Base-by-base conservation (phyloP, 2,888 invertebrate species). In the Chironomus tentans region DNA sequence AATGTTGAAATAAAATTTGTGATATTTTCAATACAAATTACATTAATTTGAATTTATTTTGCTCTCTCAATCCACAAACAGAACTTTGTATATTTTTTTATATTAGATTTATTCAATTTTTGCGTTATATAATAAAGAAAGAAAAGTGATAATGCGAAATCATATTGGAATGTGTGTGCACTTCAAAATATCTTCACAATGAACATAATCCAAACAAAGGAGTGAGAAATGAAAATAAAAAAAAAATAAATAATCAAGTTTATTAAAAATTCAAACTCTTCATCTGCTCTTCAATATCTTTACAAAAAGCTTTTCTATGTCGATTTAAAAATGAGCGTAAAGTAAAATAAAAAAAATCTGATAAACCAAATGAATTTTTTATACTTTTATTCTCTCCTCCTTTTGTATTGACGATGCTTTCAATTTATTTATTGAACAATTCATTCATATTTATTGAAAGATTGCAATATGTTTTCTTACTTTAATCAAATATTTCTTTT, bases 21-120 rank as follows among this genome's bases (percentile, higher is more conserved):
- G 71, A 71, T 71, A 10, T 72, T 72, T 62, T 28, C 28, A 68
- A 72, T 62, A 62, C 72, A 72, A 72, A 72, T 72, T 72, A 72
- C 28, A 28, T 38, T 72, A 72, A 72, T 72, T 72, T 72, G 72
- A 72, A 72, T 72, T 72, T 72, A 62, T 50, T 61, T 62, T 62
- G 72, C 13, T 61, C 13, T 70, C 28, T 61, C 50, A 15, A 28
- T 70, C 56, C 4, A 38, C 38, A 28, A 28, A 38, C 38, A 10
- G 10, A 38, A 38, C 38, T 38, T 38, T 38, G 38, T 38, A 38
- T 38, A 38, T 56, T 50, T 50, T n/a, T n/a, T n/a, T n/a, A n/a
- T 61, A 72, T 72, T 72, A 72, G 72, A 72, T 72, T 72, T 72
- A 56, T 18, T 56, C 48, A 56, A 21, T 46, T 48, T 48, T 48